phyloP scores from a whole-genome alignment of 2,797 vertebrate species.

The Lycodopsis pacificus region DNA sequence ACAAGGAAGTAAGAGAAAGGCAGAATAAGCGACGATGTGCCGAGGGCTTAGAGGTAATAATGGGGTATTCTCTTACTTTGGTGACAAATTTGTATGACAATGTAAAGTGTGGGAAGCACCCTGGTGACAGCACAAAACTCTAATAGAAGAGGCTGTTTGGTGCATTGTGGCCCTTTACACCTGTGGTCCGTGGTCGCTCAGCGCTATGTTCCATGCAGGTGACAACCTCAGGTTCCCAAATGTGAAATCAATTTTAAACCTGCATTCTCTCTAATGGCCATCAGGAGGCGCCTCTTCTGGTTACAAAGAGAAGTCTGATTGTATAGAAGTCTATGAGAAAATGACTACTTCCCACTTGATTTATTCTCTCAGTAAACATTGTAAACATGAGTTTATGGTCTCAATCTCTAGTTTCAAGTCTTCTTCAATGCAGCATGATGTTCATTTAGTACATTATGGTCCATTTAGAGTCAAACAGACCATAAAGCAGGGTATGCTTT shows the following conservation, averaged over 20 bases:
- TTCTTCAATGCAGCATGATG: too few relatives aligned
- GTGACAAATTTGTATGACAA: not conserved
- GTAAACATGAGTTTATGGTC: too few relatives aligned
- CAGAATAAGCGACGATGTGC: not conserved
- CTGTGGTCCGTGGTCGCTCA: not conserved
- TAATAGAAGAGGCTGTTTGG: not conserved
- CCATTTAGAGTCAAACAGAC: too few relatives aligned
- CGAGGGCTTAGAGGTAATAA: not conserved
- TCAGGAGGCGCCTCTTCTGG: not conserved
- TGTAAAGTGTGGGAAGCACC: not conserved
- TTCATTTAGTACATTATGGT: too few relatives aligned
- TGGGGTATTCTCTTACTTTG: not conserved
- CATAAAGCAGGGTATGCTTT: too few relatives aligned
- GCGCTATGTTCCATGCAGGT: not conserved
- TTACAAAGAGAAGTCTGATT: too few relatives aligned
- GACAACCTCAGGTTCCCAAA: too few relatives aligned
- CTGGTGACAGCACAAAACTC: not conserved
- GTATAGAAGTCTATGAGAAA: not conserved
- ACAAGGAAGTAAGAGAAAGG: slow-evolving; percentile 3
- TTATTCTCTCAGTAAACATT: too few relatives aligned
- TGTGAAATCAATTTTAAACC: not conserved
- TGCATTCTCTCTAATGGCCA: not conserved
- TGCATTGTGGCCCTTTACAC: not conserved
- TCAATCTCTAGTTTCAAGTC: too few relatives aligned
- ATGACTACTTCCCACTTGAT: too few relatives aligned